Evolutionary conservation across 2,797 vertebrate genomes (phyloP).

Genomic region (Spinus pinus): DNA sequence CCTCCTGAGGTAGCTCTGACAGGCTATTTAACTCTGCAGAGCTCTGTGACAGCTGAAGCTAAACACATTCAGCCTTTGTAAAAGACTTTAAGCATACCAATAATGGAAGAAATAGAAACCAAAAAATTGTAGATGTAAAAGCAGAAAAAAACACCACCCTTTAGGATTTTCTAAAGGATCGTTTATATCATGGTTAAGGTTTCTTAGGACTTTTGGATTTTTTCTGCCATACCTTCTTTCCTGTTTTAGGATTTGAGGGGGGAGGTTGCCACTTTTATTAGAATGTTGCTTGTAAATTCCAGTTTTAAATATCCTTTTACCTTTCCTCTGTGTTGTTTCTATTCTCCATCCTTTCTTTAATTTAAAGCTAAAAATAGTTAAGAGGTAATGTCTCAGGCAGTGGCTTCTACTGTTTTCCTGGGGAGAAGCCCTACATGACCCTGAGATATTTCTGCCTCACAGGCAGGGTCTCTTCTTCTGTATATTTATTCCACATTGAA

Average conservation of each 20-base stretch:
- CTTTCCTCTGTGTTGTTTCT: not conserved
- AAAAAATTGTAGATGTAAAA: not conserved
- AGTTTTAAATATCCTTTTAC: not conserved
- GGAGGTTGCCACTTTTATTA: not conserved
- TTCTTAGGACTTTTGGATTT: not conserved
- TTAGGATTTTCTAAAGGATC: not conserved
- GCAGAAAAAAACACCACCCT: not conserved
- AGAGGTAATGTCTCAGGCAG: not conserved
- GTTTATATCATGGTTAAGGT: not conserved
- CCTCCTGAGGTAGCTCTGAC: conserved; percentile 26
- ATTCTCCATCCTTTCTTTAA: not conserved
- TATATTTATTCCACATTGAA: not conserved
- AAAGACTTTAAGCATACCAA: not conserved
- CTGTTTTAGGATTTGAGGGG: fast-evolving
- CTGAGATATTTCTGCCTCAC: not conserved
- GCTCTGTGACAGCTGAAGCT: conserved; percentile 20
- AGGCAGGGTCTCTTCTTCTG: not conserved
- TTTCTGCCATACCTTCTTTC: not conserved
- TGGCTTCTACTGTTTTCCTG: not conserved
- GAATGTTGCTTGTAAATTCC: not conserved
- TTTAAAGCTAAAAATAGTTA: not conserved
- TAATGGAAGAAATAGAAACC: conserved; percentile 23
- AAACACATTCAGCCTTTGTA: conserved; percentile 1
- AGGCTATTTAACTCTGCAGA: conserved; percentile 26
- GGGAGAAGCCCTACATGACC: fast-evolving